Base-by-base conservation (phyloP, 1,140 invertebrate species). In the Heliconius nattereri region DNA sequence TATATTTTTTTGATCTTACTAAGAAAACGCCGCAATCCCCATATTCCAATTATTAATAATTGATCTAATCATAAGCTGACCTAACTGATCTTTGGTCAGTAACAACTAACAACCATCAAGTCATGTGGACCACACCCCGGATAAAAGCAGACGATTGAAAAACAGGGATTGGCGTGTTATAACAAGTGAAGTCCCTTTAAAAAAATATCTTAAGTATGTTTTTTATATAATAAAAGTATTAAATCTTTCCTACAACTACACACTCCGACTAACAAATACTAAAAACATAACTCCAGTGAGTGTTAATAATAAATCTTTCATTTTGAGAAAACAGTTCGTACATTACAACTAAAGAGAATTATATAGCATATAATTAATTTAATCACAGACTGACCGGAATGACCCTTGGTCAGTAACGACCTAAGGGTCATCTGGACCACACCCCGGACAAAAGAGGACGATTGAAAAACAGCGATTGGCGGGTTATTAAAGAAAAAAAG, bases 391-490 rank as follows among this genome's bases (percentile, higher is more conserved):
- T 89, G 86, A 86, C 87, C 85, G 85, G 83, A 74, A 86, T 91
- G 87, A 91, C 90, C 90, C 89, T 83, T 83, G 81, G 82, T 79
- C 76, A 81, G 87, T 78, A 20, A 89, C 81, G 88, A 91, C 85
- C 89, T 71, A 79, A 57, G 85, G 91, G 91, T 91, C 89, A 91
- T 90, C 89, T 91, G 91, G 89, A 89, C 91, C 91, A 90, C 71
- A 57, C 66, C 72, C 78, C 74, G 86, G 83, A 89, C 86, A 90
- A 91, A 86, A 82, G 85, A 85, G 84, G 80, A 84, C 82, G 75
- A 29, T 35, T 83, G 75, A 88, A 90, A 90, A 89, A 88, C 78
- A 83, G 73, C 81, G 86, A 92, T 91, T 91, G 89, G 89, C 83
- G 84, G 85, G 83, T 74, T 52, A 52, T 79, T 7, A 35, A n/a